These are phyloP conservation scores for Meloidogyne chitwoodi DNA, from an alignment of 1,140 invertebrate species.

Conservation along the genomic window DNA sequence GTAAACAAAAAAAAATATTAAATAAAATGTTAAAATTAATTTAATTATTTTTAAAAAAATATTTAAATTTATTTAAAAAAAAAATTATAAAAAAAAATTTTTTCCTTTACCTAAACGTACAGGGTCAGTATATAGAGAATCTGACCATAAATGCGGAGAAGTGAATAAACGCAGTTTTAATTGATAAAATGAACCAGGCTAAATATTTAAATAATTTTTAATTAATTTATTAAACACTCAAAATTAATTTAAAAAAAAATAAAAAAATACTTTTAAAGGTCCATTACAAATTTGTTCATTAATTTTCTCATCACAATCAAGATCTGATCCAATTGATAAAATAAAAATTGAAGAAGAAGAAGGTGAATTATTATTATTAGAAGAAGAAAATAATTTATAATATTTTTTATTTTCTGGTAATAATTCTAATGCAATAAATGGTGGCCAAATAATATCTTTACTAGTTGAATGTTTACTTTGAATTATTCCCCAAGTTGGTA, in stretches of 20 bases:
- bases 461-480: not conserved
- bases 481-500: not conserved
- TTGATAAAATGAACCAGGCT: conserved; percentile 1
- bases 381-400: not conserved
- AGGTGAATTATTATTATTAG: not conserved
- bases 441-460: conserved; percentile 43
- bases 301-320: conserved; percentile 32
- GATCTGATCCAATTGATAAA: conserved; percentile 42
- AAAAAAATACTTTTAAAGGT: conserved; percentile 40
- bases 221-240: not conserved
- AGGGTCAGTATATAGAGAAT: conserved; percentile 47
- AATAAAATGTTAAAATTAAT: no score
- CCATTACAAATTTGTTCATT: conserved; percentile 48
- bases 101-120: conserved; percentile 47
- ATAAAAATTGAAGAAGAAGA: not conserved
- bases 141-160: conserved; percentile 49
- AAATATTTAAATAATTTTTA: not conserved
- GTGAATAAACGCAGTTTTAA: conserved; percentile 40
- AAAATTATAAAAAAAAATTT: not conserved
- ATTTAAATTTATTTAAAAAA: not conserved
- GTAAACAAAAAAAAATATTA: no score
- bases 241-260: no score
- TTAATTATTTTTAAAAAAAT: not conserved
- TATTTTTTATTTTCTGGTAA: not conserved
- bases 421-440: conserved; percentile 45